Evolutionary conservation across 2,797 vertebrate genomes (phyloP).

Genomic region (Crocidura indochinensis): DNA sequence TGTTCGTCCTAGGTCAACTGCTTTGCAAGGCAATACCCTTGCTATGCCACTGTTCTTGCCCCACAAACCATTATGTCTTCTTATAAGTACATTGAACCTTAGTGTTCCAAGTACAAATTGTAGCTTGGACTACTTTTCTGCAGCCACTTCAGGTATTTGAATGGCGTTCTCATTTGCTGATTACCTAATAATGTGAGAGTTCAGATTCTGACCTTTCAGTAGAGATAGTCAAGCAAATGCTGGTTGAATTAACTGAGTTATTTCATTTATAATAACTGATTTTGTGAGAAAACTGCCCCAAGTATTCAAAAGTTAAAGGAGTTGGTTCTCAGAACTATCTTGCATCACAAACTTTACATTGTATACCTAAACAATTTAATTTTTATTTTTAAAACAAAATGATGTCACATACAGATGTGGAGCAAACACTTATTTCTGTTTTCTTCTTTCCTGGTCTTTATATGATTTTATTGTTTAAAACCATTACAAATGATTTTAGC

Average conservation of each 20-base stretch:
- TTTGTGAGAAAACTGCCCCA: conserved; percentile 69
- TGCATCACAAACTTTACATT: not conserved
- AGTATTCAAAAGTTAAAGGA: conserved; percentile 59
- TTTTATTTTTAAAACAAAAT: not conserved
- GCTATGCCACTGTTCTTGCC: too few species aligned
- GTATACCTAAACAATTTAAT: not conserved
- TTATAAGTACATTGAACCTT: conserved; percentile 1
- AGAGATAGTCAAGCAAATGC: conserved; percentile 65
- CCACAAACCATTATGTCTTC: not conserved
- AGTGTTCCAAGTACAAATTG: not conserved
- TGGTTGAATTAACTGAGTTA: conserved; percentile 76
- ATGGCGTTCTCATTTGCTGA: conserved; percentile 55
- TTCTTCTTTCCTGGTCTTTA: conserved; percentile 5
- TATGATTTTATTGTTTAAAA: conserved; percentile 47
- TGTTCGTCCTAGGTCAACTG: too few species aligned
- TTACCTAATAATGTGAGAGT: conserved; percentile 40
- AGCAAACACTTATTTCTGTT: not conserved
- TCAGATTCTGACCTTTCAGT: conserved; percentile 49
- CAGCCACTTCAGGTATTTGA: conserved; percentile 46
- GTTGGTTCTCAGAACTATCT: conserved; percentile 15
- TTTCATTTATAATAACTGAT: conserved; percentile 66
- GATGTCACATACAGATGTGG: not conserved
- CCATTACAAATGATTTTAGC: not conserved
- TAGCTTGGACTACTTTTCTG: not conserved
- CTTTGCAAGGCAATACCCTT: too few species aligned